These are phyloP conservation scores for Babylonia areolata DNA, from an alignment of 1,140 invertebrate species.

Conservation along the genomic window DNA sequence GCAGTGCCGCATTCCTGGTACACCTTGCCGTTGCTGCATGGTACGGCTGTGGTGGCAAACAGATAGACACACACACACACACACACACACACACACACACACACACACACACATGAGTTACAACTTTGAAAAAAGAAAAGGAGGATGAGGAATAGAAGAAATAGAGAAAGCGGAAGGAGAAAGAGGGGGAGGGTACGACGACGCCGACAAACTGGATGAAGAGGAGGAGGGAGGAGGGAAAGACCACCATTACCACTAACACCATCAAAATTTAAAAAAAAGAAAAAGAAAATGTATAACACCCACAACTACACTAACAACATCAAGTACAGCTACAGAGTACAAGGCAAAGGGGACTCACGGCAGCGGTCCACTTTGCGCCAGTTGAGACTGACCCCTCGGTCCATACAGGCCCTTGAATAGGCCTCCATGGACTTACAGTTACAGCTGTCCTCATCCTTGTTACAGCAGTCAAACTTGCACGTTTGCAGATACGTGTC, in stretches of 20 bases:
- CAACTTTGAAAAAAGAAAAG: too few relatives aligned
- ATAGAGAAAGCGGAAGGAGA: too few relatives aligned
- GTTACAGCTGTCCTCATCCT: constrained; percentile 78
- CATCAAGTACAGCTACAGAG: neutral
- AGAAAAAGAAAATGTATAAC: neutral
- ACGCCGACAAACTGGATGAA: too few relatives aligned
- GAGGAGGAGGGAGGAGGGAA: too few relatives aligned
- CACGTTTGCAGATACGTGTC: constrained; percentile 80
- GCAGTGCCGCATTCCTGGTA: constrained; percentile 88
- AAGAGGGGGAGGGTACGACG: too few relatives aligned
- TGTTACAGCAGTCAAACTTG: constrained; percentile 82
- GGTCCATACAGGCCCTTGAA: constrained; percentile 84
- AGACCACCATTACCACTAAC: too few relatives aligned
- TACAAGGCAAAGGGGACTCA: neutral
- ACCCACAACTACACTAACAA: neutral
- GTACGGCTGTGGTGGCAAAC: constrained; percentile 23
- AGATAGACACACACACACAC: too few relatives aligned
- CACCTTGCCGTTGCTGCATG: constrained; percentile 85
- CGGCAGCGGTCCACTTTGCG: constrained; percentile 78
- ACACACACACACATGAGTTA: too few relatives aligned
- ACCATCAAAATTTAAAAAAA: too few relatives aligned
- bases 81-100: too few relatives aligned
- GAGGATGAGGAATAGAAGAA: too few relatives aligned
- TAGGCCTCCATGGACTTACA: constrained; percentile 87
- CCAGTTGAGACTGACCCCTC: constrained; percentile 83